Evolutionary conservation across 2,113 vertebrate genomes (phyloP), one percentile per base, ranked within the genome.

Genomic region (Ictidomys tridecemlineatus): DNA sequence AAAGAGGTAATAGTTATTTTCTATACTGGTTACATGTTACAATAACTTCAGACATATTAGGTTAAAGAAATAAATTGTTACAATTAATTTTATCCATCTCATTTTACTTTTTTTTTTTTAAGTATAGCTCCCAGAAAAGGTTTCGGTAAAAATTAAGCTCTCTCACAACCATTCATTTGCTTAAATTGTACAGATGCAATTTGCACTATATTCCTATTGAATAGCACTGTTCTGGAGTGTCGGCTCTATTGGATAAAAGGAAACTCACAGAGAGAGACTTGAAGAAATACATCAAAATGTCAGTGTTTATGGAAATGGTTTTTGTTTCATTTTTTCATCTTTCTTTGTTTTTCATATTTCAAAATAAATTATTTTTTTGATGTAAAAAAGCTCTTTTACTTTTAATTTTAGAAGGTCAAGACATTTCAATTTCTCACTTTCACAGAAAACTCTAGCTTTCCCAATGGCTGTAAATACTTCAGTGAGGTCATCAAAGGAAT

Each of bases 351-450:
- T 84, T 70, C 58, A 92, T 48, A 72, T 89, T 89, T 93, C 39
- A 48, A 67, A 92, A 37, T 94, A 78, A 87, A 39, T 93, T 96
- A 56, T 67, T 93, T 95, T 95, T 92, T 61, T 86, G 51, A 58
- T 39, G 56, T 84, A n/a, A 61, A 95, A 94, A 77, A 22, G 45
- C 16, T n/a, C 89, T 86, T 93, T 87, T 2, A 12, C 78, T 96
- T 89, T 94, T 10, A 37, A 4, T 95, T 96, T 94, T 63, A 88
- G 91, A 93, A 73, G 26, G 39, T 88, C 56, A 89, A 74, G 63
- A 79, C 53, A 48, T 22, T 94, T 90, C 85, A 39, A 80, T 96
- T 70, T 92, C 94, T 95, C 28, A 79, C 83, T 89, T 77, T 80
- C 28, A 26, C 3, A 94, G 51, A 72, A 65, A 87, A 73, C 61